Conservation (phyloP, 2,888 invertebrate species). For the Falcaria lacertinaria region DNA sequence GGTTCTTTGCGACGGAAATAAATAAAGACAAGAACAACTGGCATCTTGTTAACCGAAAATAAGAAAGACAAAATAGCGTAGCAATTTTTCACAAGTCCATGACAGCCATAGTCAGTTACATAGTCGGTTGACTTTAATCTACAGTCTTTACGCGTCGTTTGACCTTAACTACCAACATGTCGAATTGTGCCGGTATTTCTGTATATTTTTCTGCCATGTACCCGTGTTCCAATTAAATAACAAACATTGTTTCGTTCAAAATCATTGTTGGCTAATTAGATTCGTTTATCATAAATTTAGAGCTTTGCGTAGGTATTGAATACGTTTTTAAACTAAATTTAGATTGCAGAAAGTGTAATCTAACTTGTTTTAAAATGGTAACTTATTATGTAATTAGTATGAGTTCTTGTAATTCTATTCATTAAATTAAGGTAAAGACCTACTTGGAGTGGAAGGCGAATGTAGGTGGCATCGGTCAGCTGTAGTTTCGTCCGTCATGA, state of each 20-base stretch:
- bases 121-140: conserved; percentile 57
- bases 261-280: background rate
- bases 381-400: too few species aligned
- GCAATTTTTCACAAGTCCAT: conserved; percentile 16
- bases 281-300: background rate
- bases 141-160: conserved; percentile 59
- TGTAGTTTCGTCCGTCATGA: too few species aligned
- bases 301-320: background rate
- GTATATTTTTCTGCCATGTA: conserved; percentile 4
- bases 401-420: too few species aligned
- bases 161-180: conserved; percentile 46
- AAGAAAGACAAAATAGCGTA: background rate
- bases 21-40: too few species aligned
- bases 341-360: too few species aligned
- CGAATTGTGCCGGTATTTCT: conserved; percentile 42
- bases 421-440: too few species aligned
- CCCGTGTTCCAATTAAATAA: background rate
- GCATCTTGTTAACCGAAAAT: background rate
- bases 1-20: too few species aligned
- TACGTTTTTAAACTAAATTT: too few species aligned
- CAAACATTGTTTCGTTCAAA: background rate
- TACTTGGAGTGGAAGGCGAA: too few species aligned
- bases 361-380: too few species aligned
- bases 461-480: too few species aligned
- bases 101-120: conserved; percentile 41